phyloP scores from a whole-genome alignment of 1,140 invertebrate genomes.

The Drosophila mayri region DNA sequence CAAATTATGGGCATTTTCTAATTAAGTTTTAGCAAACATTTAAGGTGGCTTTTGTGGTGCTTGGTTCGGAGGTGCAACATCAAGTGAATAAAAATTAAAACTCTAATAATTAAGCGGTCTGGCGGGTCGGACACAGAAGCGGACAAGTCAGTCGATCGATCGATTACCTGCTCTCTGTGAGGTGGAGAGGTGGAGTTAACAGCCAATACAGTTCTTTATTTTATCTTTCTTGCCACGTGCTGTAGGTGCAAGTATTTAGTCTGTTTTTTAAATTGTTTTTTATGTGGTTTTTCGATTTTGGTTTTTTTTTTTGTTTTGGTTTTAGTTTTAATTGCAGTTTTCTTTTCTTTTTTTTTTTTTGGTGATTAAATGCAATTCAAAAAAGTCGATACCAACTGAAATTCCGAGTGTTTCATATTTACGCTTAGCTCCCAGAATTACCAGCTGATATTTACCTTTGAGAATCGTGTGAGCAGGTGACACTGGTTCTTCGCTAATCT shows the following conservation, averaged over 20 bases:
- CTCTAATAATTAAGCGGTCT: constrained; percentile 3
- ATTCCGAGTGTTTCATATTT: constrained; percentile 88
- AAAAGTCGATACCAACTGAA: constrained; percentile 91
- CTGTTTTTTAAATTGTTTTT: constrained; percentile 8
- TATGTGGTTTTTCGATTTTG: constrained; percentile 17
- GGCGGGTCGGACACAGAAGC: constrained; percentile 14
- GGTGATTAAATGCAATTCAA: constrained; percentile 81
- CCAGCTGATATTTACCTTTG: constrained; percentile 97
- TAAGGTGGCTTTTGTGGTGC: constrained; percentile 13
- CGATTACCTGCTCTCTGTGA: constrained; percentile 50
- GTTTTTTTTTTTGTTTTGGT: background rate
- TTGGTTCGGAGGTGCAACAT: constrained; percentile 8
- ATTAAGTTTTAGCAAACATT: constrained; percentile 43
- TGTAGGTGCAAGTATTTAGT: constrained; percentile 45
- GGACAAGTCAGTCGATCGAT: constrained; percentile 37
- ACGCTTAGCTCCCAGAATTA: constrained; percentile 93
- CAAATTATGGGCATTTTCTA: constrained; percentile 5
- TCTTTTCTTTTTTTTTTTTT: constrained; percentile 26
- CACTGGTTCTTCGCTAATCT: constrained; percentile 18
- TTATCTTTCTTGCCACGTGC: constrained; percentile 53
- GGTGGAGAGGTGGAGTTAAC: constrained; percentile 30
- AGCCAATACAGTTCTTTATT: constrained; percentile 55
- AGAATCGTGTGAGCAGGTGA: constrained; percentile 81
- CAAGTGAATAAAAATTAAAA: background rate
- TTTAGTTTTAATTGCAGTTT: background rate